Percentiles rank a stretch among this genome's conserved stretches.
phyloP scores from a whole-genome alignment of 1,140 invertebrate genomes.

The Penaeus vannamei region DNA sequence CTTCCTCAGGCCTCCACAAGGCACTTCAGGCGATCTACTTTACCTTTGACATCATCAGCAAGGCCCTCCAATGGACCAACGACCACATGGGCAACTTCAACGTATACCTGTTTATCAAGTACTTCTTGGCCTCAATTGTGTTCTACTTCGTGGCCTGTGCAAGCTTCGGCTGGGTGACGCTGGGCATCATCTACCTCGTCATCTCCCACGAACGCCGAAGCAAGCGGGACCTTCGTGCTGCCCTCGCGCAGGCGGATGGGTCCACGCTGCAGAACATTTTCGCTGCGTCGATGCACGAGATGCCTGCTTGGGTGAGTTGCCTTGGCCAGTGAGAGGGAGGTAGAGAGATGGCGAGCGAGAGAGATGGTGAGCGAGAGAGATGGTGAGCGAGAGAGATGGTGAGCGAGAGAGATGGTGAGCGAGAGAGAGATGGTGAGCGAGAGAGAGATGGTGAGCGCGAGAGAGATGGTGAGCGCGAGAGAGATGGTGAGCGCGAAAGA shows the following conservation, averaged over 20 bases:
- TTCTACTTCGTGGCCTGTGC: neutral
- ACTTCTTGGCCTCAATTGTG: neutral
- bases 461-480: too few species aligned
- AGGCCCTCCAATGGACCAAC: neutral
- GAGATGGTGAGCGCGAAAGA: too few species aligned
- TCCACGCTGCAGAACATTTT: neutral
- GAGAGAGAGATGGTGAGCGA: too few species aligned
- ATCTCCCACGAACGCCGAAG: neutral
- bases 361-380: too few species aligned
- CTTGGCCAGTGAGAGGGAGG: neutral
- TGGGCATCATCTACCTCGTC: conserved; percentile 14
- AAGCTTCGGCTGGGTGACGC: neutral
- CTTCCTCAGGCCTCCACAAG: too few species aligned
- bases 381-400: too few species aligned
- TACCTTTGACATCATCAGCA: neutral
- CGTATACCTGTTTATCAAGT: neutral
- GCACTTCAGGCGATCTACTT: too few species aligned
- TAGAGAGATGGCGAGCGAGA: neutral
- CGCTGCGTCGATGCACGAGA: neutral
- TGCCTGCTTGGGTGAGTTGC: conserved; percentile 1
- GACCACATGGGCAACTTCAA: neutral
- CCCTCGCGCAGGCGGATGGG: neutral
- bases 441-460: too few species aligned
- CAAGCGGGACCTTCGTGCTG: neutral
- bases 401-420: too few species aligned